phyloP scores from a whole-genome alignment of 92 coral and sea anemone genomes.

The Zoanthus sansibaricus region DNA sequence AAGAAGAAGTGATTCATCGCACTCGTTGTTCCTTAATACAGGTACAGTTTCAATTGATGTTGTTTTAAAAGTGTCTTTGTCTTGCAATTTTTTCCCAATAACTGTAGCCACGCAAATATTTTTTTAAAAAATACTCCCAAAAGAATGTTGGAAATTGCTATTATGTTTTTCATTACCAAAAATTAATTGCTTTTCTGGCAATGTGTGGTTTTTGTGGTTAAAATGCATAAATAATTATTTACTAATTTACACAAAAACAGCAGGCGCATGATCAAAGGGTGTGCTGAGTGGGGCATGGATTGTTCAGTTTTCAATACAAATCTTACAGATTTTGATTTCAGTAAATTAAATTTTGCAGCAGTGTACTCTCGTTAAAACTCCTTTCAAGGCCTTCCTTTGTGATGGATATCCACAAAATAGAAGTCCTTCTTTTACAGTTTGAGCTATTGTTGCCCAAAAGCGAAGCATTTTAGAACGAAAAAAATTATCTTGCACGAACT shows the following conservation, averaged over 20 bases:
- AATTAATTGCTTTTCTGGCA: too few species aligned
- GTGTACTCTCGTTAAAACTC: neutral
- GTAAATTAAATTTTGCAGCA: neutral
- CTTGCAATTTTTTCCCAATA: neutral
- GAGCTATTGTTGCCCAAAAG: neutral
- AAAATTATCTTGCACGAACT: too few species aligned
- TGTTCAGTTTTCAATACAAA: neutral
- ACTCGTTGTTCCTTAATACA: slow-evolving; percentile 39
- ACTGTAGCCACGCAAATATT: neutral
- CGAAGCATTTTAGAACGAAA: neutral
- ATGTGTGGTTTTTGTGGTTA: too few species aligned
- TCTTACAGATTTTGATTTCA: neutral
- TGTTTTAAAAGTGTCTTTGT: neutral
- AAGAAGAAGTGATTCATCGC: slow-evolving; percentile 55
- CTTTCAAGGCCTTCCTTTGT: too few species aligned
- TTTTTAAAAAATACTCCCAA: neutral
- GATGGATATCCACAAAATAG: neutral
- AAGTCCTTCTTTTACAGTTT: neutral
- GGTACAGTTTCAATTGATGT: slow-evolving; percentile 5
- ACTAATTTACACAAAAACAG: too few species aligned
- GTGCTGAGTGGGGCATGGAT: neutral
- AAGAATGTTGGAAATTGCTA: too few species aligned
- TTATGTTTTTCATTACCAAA: too few species aligned
- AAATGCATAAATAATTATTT: too few species aligned
- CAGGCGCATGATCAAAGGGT: too few species aligned